Conservation (phyloP, 1,140 invertebrate genomes). For the Ladona fulva region DNA sequence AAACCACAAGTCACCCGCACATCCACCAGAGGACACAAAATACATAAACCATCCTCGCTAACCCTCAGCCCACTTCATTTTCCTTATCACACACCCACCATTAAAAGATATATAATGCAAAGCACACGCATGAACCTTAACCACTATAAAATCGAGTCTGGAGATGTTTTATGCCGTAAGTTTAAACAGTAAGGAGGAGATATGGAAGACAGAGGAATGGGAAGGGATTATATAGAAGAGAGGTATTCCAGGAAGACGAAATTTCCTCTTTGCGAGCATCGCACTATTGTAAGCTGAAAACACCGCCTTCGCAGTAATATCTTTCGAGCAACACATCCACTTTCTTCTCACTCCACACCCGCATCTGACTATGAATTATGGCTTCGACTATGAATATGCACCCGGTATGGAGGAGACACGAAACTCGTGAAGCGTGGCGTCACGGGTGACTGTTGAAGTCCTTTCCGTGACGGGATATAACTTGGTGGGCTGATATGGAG, state of each 20-base stretch:
- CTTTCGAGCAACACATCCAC: too few species aligned
- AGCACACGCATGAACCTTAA: neutral
- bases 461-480: neutral
- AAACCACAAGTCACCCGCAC: neutral
- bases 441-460: neutral
- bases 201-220: too few species aligned
- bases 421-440: neutral
- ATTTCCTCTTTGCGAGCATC: too few species aligned
- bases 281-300: too few species aligned
- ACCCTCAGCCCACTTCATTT: neutral
- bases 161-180: neutral
- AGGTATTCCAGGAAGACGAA: too few species aligned
- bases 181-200: too few species aligned
- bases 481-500: too few species aligned
- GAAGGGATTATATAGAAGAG: too few species aligned
- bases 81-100: neutral
- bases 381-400: slow-evolving; percentile 1
- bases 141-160: neutral
- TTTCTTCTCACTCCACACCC: neutral
- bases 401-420: neutral
- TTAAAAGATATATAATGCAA: neutral
- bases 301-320: too few species aligned
- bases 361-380: neutral
- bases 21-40: neutral
- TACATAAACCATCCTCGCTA: neutral